Base-by-base conservation (phyloP, 2,888 invertebrate species). In the Rhaphigaster nebulosa region DNA sequence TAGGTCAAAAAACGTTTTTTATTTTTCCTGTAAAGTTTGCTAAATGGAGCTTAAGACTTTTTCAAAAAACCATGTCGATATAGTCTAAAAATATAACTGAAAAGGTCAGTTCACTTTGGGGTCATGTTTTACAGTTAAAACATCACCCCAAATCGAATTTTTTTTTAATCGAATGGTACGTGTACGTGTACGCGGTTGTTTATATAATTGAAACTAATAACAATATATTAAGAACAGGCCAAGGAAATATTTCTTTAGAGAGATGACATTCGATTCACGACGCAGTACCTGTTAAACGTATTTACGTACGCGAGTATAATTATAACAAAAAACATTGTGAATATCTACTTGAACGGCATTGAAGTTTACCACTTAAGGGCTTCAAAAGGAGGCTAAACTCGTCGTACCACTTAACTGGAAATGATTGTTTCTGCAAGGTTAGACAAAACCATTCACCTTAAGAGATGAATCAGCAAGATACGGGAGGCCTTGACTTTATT, bases 391-490 rank as follows among this genome's bases (percentile, higher is more conserved):
- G 34, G 38, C 70, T 38, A 76, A 76, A 76, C 70, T 38, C 20
- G 70, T 23, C 70, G 34, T 76, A 38, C 34, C 70, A 76, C 70
- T 76, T 76, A 38, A 76, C 34, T 76, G 70, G 70, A 76, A 76
- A 76, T 76, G 70, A 76, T 76, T 76, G 70, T 76, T 76, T 76
- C 34, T 76, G 23, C 70, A 76, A 76, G 70, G 70, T 38, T 76
- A 76, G 38, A 13, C 70, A 76, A 38, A 76, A 76, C 70, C 70
- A 76, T 76, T 76, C 70, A 76, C 70, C 70, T 76, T 76, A 76
- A 29, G 6, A 76, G 70, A 38, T 76, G 70, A 76, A 76, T 76
- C 70, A 76, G 70, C 38, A 23, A 76, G 34, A 38, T 38, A 38
- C 34, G 38, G 8, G 20, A 8, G 70, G 34, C 70, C 70, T 76